Evolutionary conservation across 2,888 invertebrate genomes (phyloP), one percentile per base, ranked within the genome.

Genomic region (Hetaerina titia): DNA sequence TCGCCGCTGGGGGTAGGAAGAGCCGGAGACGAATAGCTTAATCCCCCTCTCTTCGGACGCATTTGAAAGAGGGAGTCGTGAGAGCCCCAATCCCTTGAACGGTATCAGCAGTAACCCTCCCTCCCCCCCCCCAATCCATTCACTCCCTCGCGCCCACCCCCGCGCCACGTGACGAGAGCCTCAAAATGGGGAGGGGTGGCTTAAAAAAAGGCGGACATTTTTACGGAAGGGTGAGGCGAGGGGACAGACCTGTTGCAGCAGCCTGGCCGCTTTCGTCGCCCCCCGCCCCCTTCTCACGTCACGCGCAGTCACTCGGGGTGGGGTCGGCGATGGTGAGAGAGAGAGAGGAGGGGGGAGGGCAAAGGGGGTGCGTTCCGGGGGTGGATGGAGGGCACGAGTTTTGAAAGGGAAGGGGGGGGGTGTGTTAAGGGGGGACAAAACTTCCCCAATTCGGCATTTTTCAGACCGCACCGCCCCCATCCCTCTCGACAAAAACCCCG

Each of bases 221-320:
- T 81, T 22, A 69, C 25, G 31, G 81, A 81, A 31, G 81, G 81
- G 69, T 69, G 81, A 13, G 81, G 81, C 25, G 45, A 45, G 45
- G 69, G 69, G 69, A n/a, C 22, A 69, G 81, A 81, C 81, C 81
- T 81, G 81, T 81, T 81, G 81, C 81, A 69, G 69, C n/a, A n/a
- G 22, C 2, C n/a, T n/a, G 5, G n/a, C n/a, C 6, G 9, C 19
- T 25, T 74, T 74, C 25, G 74, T 81, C 31, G 13, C 81, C 81
- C 31, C 31, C 81, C 25, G 22, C 81, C 60, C 19, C 69, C 69
- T 22, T 22, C 69, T 11, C 11, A 17, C 60, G 60, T 60, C 60
- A 45, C 60, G 11, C 60, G 11, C 60, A 11, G 13, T 60, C 60
- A 60, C 17, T 60, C 60, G 60, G 60, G 17, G 17, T 60, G 60